Evolutionary conservation across 2,888 invertebrate genomes (phyloP).

Genomic region (Drosophila yooni): DNA sequence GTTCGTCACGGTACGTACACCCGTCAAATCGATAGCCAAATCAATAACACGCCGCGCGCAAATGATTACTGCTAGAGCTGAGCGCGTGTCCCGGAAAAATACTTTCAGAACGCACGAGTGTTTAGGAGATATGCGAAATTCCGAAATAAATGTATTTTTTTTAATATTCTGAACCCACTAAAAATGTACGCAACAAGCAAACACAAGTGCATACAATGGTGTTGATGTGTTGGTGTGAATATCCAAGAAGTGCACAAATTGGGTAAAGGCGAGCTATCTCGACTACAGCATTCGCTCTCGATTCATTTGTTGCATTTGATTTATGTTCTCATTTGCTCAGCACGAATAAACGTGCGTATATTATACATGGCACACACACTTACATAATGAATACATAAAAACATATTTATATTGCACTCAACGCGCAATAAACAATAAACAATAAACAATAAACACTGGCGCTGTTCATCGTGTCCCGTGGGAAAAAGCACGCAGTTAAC

Average conservation of each 20-base stretch:
- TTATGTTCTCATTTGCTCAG: background rate
- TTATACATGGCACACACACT: background rate
- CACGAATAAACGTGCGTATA: background rate
- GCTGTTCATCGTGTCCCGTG: background rate
- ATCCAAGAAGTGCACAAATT: background rate
- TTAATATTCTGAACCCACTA: accelerated
- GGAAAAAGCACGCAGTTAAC: background rate
- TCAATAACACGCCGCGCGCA: constrained; percentile 55
- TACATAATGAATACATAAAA: background rate
- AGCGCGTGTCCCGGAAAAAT: background rate
- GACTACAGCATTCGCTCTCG: background rate
- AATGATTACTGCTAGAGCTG: constrained; percentile 35
- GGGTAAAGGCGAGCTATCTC: background rate
- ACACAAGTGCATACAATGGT: background rate
- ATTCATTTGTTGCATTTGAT: background rate
- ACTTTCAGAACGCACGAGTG: background rate
- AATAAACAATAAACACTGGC: background rate
- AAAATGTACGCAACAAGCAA: too few relatives aligned
- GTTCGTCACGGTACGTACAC: constrained; percentile 30
- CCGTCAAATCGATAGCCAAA: constrained; percentile 56
- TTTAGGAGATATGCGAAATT: background rate
- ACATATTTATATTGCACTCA: background rate
- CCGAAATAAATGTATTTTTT: background rate
- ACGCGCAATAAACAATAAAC: background rate
- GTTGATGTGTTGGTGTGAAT: background rate